These are phyloP conservation scores for Aramus guarauna DNA, from an alignment of 2,113 vertebrate species.

Conservation along the genomic window DNA sequence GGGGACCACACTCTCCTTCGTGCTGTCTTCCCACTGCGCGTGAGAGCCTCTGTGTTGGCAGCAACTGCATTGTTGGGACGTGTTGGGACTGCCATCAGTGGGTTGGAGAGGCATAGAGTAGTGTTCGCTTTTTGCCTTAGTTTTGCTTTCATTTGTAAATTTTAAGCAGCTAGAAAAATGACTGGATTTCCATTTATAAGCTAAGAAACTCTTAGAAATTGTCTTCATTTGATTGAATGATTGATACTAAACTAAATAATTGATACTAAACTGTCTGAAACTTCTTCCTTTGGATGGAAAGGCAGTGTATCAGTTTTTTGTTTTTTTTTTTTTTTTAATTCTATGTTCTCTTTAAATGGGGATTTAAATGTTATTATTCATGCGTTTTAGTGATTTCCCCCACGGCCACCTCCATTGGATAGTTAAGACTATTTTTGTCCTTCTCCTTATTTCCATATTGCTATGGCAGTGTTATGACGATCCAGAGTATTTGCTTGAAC, in stretches of 20 bases:
- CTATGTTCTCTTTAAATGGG: neutral
- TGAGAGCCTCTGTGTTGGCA: rapidly evolving
- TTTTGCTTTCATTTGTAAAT: neutral
- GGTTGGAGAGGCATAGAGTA: neutral
- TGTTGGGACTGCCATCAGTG: rapidly evolving
- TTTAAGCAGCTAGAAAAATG: neutral
- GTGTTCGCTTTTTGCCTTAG: neutral
- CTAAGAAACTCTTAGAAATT: neutral
- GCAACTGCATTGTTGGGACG: neutral
- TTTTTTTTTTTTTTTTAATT: neutral
- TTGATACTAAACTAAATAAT: neutral
- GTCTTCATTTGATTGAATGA: neutral
- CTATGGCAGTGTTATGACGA: neutral
- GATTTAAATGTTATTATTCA: neutral
- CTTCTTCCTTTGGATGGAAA: neutral
- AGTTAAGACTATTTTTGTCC: neutral
- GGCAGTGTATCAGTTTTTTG: neutral
- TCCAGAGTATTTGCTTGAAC: neutral
- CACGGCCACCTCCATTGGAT: neutral
- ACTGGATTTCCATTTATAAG: neutral
- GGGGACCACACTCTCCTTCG: rapidly evolving
- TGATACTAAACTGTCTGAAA: neutral
- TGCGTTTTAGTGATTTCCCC: neutral
- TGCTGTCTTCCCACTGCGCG: rapidly evolving
- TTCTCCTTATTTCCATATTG: neutral